Evolutionary conservation across 2,888 invertebrate genomes (phyloP), one percentile per base, ranked within the genome.

Genomic region (Cheilosia variabilis): DNA sequence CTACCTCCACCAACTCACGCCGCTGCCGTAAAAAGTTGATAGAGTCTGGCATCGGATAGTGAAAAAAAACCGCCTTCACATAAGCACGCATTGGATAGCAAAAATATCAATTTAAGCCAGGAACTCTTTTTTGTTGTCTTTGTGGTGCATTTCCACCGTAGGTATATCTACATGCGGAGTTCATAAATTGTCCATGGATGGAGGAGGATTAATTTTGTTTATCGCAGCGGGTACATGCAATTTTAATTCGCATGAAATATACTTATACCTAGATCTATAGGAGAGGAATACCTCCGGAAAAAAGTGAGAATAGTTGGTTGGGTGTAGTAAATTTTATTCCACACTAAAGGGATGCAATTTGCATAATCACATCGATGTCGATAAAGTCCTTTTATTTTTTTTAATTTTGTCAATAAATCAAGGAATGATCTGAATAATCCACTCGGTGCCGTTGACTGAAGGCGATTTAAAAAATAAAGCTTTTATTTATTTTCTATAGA

Each of bases 161-260:
- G 37, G 37, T 37, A 37, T 37, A 37, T 37, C 13, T 37, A 52
- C 71, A 57, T 43, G 80, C 53, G 65, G 58, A 76, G 76, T 77
- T 76, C 76, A 86, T 86, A 86, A 86, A 81, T 81, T 68, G 76
- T 72, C 52, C 76, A 76, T 76, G 76, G 66, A 76, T 75, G 76
- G 65, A 86, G 71, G 72, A 75, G 81, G 76, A 86, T 86, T 86
- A 76, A 86, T 86, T 80, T 76, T 71, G 22, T 80, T 86, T 80
- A 81, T 86, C 65, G 43, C 72, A 72, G 65, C 47, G 55, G 75
- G 57, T 84, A 79, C 75, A 66, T 75, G 69, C 69, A 79, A 75
- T 79, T 79, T 84, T 69, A 73, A 79, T 47, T 53, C 65, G 34
- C 55, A 60, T 79, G 60, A 41, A 68, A 68, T 65, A 60, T 43